Evolutionary conservation across 2,888 invertebrate genomes (phyloP), one percentile per base, ranked within the genome.

Genomic region (Aphodius granarius): DNA sequence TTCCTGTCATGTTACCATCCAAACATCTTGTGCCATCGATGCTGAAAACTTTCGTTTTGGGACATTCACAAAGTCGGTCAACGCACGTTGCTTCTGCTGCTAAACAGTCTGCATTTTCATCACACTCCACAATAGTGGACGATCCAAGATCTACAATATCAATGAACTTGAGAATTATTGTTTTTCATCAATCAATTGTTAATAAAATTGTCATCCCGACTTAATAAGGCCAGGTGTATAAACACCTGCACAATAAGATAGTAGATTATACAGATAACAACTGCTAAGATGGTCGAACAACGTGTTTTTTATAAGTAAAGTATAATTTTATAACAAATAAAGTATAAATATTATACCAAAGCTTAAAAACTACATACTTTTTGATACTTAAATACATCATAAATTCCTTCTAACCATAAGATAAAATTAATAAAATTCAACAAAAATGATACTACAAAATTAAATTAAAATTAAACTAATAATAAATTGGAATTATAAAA

Each of bases 1-100:
- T 17, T 75, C 15, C 9, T 74, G 0, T 21, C 43, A 43, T 62
- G 63, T 70, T 77, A 77, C 76, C 18, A 22, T 75, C 72, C 9
- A 77, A 43, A 17, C 76, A 77, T 64, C 9, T 17, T 3, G 74
- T 62, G 43, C 74, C 76, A 64, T 77, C 66, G 0, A 17, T 18
- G 15, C 70, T 75, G 21, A 77, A 72, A 2, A 64, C 64, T 70
- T 65, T 70, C 18, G 73, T 72, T 13, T 63, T 18, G 13, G 72
- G 70, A 43, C 76, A 77, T 65, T 73, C 62, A 23, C 76, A 77
- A 9, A 77, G 19, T 17, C 70, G 20, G 9, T 77, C 64, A 18
- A 20, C 16, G 65, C 76, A 77, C 17, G 18, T 74, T 22, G 76
- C 74, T 3, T 65, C 76, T 6, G 19, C 18, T 43, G 73, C 72